Conservation (phyloP, 1,140 invertebrate genomes). For the Phthorimaea operculella region DNA sequence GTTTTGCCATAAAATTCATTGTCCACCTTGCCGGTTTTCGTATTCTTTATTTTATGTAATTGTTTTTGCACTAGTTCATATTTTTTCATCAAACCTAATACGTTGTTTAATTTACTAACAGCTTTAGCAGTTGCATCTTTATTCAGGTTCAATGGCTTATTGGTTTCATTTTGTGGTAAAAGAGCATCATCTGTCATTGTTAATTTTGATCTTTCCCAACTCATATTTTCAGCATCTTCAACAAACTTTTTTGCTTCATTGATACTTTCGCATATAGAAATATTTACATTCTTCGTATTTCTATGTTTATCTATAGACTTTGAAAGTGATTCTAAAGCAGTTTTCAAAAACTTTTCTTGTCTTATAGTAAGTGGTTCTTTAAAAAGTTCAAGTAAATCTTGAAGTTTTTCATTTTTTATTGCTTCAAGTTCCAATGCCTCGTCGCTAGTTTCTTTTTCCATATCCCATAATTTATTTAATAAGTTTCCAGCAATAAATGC, state of each 20-base stretch:
- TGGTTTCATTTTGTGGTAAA: too few species aligned
- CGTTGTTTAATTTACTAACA: slow-evolving; percentile 36
- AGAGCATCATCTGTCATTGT: neutral
- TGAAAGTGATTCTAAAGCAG: slow-evolving; percentile 45
- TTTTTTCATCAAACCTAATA: slow-evolving; percentile 41
- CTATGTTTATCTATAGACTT: slow-evolving; percentile 36
- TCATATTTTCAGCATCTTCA: neutral
- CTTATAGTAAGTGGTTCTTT: slow-evolving; percentile 51
- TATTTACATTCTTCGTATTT: slow-evolving; percentile 29
- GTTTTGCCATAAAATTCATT: neutral
- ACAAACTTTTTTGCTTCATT: slow-evolving; percentile 15
- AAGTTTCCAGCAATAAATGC: slow-evolving; percentile 57
- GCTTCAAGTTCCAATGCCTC: slow-evolving; percentile 38
- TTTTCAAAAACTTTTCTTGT: slow-evolving; percentile 53
- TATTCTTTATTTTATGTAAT: slow-evolving; percentile 15
- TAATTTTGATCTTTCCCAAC: neutral
- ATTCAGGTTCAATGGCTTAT: neutral
- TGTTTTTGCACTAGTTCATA: slow-evolving; percentile 38
- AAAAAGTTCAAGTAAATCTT: slow-evolving; percentile 50
- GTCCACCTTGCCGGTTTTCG: neutral
- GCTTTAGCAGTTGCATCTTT: slow-evolving; percentile 20
- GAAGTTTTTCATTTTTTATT: slow-evolving; percentile 53
- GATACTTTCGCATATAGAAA: slow-evolving; percentile 43
- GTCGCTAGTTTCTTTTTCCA: slow-evolving; percentile 41
- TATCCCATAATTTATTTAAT: slow-evolving; percentile 53